phyloP scores from a whole-genome alignment of 30 jellyfish, hydroid and myxozoan species.

The Chrysaora quinquecirrha region DNA sequence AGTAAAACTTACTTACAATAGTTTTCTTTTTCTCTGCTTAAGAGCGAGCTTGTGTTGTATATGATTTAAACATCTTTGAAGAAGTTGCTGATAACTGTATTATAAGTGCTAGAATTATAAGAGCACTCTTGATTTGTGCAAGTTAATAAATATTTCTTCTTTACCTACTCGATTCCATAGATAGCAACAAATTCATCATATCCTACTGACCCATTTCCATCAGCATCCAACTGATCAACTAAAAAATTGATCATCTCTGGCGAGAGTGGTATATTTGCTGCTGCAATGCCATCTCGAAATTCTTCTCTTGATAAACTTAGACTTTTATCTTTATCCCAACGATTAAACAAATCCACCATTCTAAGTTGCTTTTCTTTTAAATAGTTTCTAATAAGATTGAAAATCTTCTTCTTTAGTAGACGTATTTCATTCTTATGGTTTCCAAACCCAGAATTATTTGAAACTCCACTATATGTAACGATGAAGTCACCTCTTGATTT shows the following conservation, averaged over 20 bases:
- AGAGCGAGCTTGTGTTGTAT: too few species aligned
- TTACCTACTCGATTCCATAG: conserved; percentile 46
- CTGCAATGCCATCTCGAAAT: conserved; percentile 56
- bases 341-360: conserved; percentile 77
- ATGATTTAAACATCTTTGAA: too few species aligned
- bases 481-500: conserved; percentile 19
- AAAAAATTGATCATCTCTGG: conserved; percentile 59
- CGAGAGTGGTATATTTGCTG: conserved; percentile 76
- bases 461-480: conserved; percentile 38
- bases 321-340: conserved; percentile 81
- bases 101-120: too few species aligned
- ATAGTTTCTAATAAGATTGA: conserved; percentile 62
- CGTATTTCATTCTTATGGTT: conserved; percentile 26
- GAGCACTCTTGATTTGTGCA: too few species aligned
- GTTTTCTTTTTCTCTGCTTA: too few species aligned
- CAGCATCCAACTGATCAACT: conserved; percentile 58
- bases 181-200: conserved; percentile 76
- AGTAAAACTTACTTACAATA: too few species aligned
- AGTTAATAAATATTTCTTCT: too few species aligned
- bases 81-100: too few species aligned
- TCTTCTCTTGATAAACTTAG: conserved; percentile 50
- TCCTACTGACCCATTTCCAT: conserved; percentile 56
- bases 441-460: conserved; percentile 32
- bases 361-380: conserved; percentile 64
- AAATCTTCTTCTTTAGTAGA: conserved; percentile 52